A percentile compares a stretch with the other conserved stretches of the same genome.
Conservation (phyloP, 2,113 vertebrate genomes). For the Poeciliopsis turrubarensis region DNA sequence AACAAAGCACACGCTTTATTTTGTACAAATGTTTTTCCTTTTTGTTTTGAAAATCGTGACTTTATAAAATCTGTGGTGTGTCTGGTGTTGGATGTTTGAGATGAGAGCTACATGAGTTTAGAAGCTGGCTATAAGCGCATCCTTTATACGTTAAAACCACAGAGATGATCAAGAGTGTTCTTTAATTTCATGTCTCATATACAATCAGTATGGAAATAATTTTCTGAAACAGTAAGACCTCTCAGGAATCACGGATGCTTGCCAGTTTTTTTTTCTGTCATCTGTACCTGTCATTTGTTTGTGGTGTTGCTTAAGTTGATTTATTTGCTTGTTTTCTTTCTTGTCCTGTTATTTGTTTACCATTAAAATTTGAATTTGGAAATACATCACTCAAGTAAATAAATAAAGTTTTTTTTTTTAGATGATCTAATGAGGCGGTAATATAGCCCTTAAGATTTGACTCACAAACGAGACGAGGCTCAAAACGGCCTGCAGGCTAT, state of each 20-base stretch:
- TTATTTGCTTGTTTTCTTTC: conserved; percentile 14
- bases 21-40: neutral
- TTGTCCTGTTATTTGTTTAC: conserved; percentile 36
- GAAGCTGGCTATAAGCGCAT: neutral
- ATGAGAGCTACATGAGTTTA: neutral
- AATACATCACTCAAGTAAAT: conserved; percentile 30
- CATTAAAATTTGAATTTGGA: conserved; percentile 41
- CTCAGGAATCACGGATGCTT: neutral
- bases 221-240: neutral
- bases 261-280: neutral
- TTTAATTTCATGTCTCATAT: neutral
- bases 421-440: neutral
- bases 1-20: neutral
- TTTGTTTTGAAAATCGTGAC: neutral
- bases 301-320: neutral
- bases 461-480: conserved; percentile 2
- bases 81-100: neutral
- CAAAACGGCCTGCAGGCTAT: conserved; percentile 21
- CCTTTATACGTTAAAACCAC: neutral
- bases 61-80: neutral
- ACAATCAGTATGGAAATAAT: neutral
- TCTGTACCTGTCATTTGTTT: neutral
- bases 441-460: neutral
- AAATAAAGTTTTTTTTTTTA: conserved; percentile 44
- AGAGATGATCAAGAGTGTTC: neutral